Evolutionary conservation across 2,888 invertebrate species (phyloP), one percentile per base, ranked within the genome.

Genomic region (Orthosia gracilis): DNA sequence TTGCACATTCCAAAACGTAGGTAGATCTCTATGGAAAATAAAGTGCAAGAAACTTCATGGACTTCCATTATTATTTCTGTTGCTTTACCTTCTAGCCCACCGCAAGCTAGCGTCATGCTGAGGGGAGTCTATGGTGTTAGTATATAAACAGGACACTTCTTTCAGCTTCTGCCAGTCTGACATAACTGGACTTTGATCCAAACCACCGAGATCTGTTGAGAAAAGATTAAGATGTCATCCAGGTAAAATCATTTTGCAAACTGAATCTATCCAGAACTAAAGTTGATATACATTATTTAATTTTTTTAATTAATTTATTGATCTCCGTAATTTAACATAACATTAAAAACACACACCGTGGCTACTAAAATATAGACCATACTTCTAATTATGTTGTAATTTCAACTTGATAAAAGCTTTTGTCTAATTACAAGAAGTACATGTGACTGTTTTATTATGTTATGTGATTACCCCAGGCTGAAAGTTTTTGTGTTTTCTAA

Each of bases 151-250:
- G 0, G 97, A 97, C 0, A 98, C 98, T 91, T 98, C 97, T 91
- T 98, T 98, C 55, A 99, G 92, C 76, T 98, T 97, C 88, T 98
- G 98, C 97, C 98, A 99, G 90, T 99, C 99, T 0, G 98, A 98
- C 90, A 99, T 96, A 85, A 99, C 97, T 89, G 99, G 99, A 58
- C 97, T 98, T 76, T 98, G 97, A 61, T 98, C 98, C 85, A 99
- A 95, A 0, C 99, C 99, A 72, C 98, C 98, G 47, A 98, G 97
- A 95, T 99, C 98, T 97, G 93, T 52, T 12, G 49, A 40, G 18
- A 4, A n/a, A 47, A n/a, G n/a, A 65, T 50, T 15, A 71, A 45
- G 0, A 69, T 49, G 9, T 69, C 69, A 61, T 69, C 62, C 0
- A 75, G 0, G 12, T 65, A 76, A 13, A 18, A 40, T 1, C 0